Percentiles rank a stretch among this genome's conserved stretches.
These are phyloP conservation scores for Cryptomyrus ogoouensis DNA, from an alignment of 2,113 vertebrate species.

Conservation along the genomic window DNA sequence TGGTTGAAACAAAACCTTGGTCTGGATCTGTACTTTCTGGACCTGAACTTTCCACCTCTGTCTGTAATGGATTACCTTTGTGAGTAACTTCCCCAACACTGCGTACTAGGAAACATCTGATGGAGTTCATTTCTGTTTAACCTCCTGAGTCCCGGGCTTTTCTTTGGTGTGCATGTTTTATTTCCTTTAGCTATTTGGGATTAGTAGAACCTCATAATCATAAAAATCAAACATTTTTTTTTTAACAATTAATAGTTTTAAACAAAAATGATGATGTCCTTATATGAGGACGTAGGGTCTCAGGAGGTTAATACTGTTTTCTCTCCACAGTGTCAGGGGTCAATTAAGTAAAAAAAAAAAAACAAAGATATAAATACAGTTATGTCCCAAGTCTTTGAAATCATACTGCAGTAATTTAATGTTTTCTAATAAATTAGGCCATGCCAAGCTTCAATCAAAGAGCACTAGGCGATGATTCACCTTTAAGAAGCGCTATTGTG, in stretches of 20 bases:
- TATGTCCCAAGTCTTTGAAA: background rate
- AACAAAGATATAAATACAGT: background rate
- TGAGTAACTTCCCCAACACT: background rate
- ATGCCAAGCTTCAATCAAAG: background rate
- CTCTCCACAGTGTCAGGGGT: background rate
- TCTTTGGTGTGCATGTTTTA: too few species aligned
- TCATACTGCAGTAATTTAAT: background rate
- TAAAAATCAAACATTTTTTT: too few species aligned
- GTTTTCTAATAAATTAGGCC: background rate
- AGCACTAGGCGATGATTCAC: background rate
- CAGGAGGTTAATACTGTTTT: background rate
- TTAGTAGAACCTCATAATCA: too few species aligned
- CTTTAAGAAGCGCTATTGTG: background rate
- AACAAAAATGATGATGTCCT: too few species aligned
- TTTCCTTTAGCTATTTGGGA: too few species aligned
- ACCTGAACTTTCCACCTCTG: background rate
- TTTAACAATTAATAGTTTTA: too few species aligned
- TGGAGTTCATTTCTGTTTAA: background rate
- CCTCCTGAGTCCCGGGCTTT: too few species aligned
- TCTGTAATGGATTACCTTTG: background rate
- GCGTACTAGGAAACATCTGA: background rate
- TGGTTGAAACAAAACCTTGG: background rate
- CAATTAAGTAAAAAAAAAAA: background rate
- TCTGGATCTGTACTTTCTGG: background rate
- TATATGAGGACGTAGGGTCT: too few species aligned